These are phyloP conservation scores for Netelia melanura DNA, from an alignment of 2,888 invertebrate species.

Conservation along the genomic window DNA sequence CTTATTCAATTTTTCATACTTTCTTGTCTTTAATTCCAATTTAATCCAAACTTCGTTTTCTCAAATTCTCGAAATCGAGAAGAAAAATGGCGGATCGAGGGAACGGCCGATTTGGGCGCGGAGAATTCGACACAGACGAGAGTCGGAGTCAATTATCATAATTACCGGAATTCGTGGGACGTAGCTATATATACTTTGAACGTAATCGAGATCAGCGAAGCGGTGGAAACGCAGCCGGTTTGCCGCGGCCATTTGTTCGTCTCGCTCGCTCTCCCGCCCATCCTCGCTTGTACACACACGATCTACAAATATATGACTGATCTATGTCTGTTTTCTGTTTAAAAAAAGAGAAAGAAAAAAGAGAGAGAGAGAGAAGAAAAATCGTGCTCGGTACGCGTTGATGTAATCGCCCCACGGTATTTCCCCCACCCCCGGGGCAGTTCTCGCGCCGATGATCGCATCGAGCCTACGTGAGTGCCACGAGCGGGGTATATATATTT, in stretches of 20 bases:
- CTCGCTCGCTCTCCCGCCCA: slow-evolving; percentile 52
- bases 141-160: slow-evolving; percentile 79
- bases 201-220: slow-evolving; percentile 72
- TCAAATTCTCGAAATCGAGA: not conserved
- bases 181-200: slow-evolving; percentile 72
- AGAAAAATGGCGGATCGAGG: slow-evolving; percentile 6
- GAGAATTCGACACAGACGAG: slow-evolving; percentile 69
- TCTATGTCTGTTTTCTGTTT: slow-evolving; percentile 40
- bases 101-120: slow-evolving; percentile 79
- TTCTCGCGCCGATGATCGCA: slow-evolving; percentile 61
- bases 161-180: slow-evolving; percentile 82
- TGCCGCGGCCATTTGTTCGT: slow-evolving; percentile 54
- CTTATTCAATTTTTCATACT: no score
- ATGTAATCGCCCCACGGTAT: slow-evolving; percentile 67
- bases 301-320: slow-evolving; percentile 50
- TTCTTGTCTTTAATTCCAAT: no score
- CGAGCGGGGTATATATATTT: slow-evolving; percentile 49
- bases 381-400: slow-evolving; percentile 61
- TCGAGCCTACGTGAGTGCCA: slow-evolving; percentile 20
- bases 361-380: slow-evolving; percentile 12
- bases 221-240: slow-evolving; percentile 73
- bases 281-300: slow-evolving; percentile 43
- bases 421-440: slow-evolving; percentile 33
- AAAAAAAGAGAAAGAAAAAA: slow-evolving; percentile 15
- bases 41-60: no score